phyloP scores from a whole-genome alignment of 2,888 invertebrate species.

The Glaucopsyche alexis region DNA sequence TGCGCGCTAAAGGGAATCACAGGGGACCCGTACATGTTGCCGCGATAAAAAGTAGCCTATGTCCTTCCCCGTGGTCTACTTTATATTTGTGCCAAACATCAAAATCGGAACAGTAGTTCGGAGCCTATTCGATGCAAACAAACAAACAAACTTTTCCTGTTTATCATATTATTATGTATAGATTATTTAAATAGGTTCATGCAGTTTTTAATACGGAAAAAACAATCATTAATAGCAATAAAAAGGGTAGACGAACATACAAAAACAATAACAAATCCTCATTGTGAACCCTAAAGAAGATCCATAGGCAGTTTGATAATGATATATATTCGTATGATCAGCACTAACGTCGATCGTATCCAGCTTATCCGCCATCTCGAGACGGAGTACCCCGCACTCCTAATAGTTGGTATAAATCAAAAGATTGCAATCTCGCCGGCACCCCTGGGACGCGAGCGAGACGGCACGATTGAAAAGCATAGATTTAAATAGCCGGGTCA shows the following conservation, averaged over 20 bases:
- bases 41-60: too few species aligned
- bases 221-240: too few species aligned
- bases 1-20: too few species aligned
- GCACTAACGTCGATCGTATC: constrained; percentile 71
- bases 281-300: constrained; percentile 4
- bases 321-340: constrained; percentile 71
- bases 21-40: too few species aligned
- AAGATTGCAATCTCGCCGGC: constrained; percentile 79
- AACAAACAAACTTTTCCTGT: too few species aligned
- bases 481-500: constrained; percentile 78
- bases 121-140: too few species aligned
- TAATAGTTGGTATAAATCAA: constrained; percentile 81
- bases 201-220: too few species aligned
- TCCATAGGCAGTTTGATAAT: constrained; percentile 33
- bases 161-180: too few species aligned
- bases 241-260: not conserved
- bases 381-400: constrained; percentile 76
- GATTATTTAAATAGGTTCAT: too few species aligned
- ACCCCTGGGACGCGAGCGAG: constrained; percentile 79
- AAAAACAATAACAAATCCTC: not conserved
- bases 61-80: too few species aligned
- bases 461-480: constrained; percentile 79
- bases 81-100: too few species aligned
- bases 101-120: too few species aligned
- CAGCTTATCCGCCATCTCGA: constrained; percentile 71